Evolutionary conservation across 2,797 vertebrate genomes (phyloP), one percentile per base, ranked within the genome.

Genomic region (Fundulus diaphanus): DNA sequence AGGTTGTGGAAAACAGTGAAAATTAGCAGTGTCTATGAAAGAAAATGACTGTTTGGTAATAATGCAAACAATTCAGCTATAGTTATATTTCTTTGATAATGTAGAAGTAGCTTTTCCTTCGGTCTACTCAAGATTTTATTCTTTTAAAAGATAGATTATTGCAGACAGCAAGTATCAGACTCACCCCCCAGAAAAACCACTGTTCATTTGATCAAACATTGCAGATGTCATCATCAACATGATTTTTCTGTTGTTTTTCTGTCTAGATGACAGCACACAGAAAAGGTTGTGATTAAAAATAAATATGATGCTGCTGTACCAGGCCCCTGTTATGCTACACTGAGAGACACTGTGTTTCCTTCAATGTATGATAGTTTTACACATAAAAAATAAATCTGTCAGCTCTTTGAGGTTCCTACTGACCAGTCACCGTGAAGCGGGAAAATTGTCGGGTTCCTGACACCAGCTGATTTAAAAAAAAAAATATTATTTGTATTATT

Each of bases 221-320:
- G 29, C 54, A 68, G 8, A 11, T 73, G 73, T 37, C 35, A n/a
- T 27, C 22, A 20, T 44, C 49, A 52, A 54, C 71, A 56, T 51
- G 7, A 2, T 66, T 37, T 66, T 66, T n/a, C 63, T 68, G 35
- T 24, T 67, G 12, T 57, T 76, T 78, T 72, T 71, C 27, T 44
- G 24, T 27, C n/a, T 20, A 13, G 24, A 57, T 74, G 67, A 72
- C 73, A 69, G 27, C 76, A 49, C 48, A 72, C 57, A 79, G 70
- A 68, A 68, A 54, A 42, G 63, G 18, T 29, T 27, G 59, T 27
- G 63, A 72, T 74, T 66, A 66, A 66, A 66, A 66, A 66, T 66
- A 66, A 52, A 46, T 68, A 20, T n/a, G 33, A 44, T 33, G 22
- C 11, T 35, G 11, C n/a, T 37, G 22, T 8, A n/a, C 46, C 27